Evolutionary conservation across 1,140 invertebrate genomes (phyloP).

Genomic region (Papilio machaon): DNA sequence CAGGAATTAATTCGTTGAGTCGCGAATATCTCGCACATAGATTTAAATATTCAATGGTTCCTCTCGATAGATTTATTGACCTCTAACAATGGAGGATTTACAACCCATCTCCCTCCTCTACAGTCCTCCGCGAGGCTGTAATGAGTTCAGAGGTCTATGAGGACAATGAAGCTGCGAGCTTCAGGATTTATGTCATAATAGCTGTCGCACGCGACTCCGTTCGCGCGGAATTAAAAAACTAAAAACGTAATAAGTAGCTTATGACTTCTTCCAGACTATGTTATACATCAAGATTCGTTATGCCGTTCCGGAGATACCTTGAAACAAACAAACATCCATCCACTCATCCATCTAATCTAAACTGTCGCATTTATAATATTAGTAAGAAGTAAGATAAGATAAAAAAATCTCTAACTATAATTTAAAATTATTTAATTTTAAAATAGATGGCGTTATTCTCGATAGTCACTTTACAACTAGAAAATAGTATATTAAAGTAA

Average conservation of each 20-base stretch:
- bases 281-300: neutral
- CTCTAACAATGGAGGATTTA: slow-evolving; percentile 4
- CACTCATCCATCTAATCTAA: too few relatives aligned
- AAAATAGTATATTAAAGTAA: neutral
- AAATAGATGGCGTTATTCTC: neutral
- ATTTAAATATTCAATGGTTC: neutral
- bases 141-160: slow-evolving; percentile 1
- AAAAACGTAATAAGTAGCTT: neutral
- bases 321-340: too few relatives aligned
- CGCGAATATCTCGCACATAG: neutral
- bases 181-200: neutral
- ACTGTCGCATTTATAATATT: too few relatives aligned
- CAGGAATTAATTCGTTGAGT: slow-evolving; percentile 3
- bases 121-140: neutral
- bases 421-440: neutral
- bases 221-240: neutral
- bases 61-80: slow-evolving; percentile 4
- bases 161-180: neutral
- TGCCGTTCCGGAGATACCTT: too few relatives aligned
- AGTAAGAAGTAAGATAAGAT: too few relatives aligned
- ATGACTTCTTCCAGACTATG: neutral
- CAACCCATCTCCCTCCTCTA: neutral
- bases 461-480: neutral
- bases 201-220: neutral
- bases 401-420: too few relatives aligned